A percentile compares a stretch with the other conserved stretches of the same genome.
These are phyloP conservation scores for Synergus umbraculus DNA, from an alignment of 2,888 invertebrate species.

Conservation along the genomic window DNA sequence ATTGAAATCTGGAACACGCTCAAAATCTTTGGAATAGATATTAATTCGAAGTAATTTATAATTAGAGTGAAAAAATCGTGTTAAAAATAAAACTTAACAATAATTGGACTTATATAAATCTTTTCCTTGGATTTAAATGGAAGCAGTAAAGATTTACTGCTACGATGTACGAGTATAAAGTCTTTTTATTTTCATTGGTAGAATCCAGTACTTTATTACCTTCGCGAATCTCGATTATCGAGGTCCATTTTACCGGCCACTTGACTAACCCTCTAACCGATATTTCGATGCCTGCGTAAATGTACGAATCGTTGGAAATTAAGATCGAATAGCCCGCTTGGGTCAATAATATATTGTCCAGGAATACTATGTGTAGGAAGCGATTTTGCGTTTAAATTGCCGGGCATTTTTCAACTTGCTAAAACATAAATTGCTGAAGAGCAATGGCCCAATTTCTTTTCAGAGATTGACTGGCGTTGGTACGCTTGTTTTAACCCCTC, in stretches of 20 bases:
- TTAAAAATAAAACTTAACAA: no score
- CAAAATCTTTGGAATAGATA: no score
- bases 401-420: constrained; percentile 59
- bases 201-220: background rate
- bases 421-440: constrained; percentile 63
- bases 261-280: background rate
- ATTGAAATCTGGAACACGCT: no score
- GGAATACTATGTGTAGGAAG: background rate
- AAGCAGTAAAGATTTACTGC: background rate
- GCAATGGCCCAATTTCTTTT: constrained; percentile 62
- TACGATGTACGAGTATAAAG: background rate
- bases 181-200: background rate
- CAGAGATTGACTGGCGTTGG: constrained; percentile 61
- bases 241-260: background rate
- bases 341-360: background rate
- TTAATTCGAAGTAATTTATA: no score
- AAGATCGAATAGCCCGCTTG: constrained; percentile 11
- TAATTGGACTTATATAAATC: no score
- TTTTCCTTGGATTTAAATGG: no score
- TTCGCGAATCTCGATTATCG: background rate
- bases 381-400: constrained; percentile 44
- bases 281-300: background rate
- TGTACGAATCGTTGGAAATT: background rate
- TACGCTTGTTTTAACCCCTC: constrained; percentile 41
- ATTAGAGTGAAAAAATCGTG: no score